Conservation (phyloP, 2,888 invertebrate genomes). For the Colletes collaris region DNA sequence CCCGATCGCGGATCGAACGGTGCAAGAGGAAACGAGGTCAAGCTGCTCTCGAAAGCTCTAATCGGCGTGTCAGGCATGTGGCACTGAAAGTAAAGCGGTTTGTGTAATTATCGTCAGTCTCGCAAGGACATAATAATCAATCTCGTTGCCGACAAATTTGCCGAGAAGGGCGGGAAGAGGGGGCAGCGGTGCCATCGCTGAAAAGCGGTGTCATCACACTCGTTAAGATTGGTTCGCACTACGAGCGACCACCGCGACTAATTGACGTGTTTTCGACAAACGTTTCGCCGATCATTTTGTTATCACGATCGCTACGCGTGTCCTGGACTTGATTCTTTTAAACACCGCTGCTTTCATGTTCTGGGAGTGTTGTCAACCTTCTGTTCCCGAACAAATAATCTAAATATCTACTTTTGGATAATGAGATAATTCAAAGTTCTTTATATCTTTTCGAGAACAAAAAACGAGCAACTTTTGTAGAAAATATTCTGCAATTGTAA, state of each 20-base stretch:
- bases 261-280: constrained; percentile 45
- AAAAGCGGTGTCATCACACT: constrained; percentile 58
- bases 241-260: background rate
- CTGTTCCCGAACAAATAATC: too few relatives aligned
- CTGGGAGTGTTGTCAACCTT: too few relatives aligned
- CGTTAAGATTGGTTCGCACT: constrained; percentile 53
- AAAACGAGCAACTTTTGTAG: too few relatives aligned
- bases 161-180: constrained; percentile 33
- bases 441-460: too few relatives aligned
- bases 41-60: constrained; percentile 60
- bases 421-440: too few relatives aligned
- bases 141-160: constrained; percentile 60
- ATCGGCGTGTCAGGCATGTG: constrained; percentile 60
- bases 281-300: constrained; percentile 13
- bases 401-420: too few relatives aligned
- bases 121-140: constrained; percentile 65
- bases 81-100: constrained; percentile 61
- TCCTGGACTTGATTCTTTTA: too few relatives aligned
- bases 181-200: constrained; percentile 38
- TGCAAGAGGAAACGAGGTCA: constrained; percentile 61
- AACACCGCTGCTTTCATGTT: too few relatives aligned
- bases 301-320: background rate
- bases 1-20: constrained; percentile 53
- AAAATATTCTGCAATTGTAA: too few relatives aligned
- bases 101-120: constrained; percentile 68